These are phyloP conservation scores for Drosophila micromelanica DNA, from an alignment of 1,140 invertebrate genomes.

Conservation along the genomic window DNA sequence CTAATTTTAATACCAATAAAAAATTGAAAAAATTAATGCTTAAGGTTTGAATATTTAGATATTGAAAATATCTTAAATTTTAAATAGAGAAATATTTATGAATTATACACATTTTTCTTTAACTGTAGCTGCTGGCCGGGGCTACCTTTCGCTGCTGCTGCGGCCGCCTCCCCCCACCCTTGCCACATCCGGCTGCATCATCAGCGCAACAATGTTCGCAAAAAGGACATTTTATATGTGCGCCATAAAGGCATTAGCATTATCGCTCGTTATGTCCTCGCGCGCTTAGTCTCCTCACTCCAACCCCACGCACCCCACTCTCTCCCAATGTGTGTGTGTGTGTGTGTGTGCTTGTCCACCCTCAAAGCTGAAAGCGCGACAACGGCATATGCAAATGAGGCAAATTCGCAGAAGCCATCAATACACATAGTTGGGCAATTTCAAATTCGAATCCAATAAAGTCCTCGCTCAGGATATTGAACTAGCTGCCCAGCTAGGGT, in stretches of 20 bases:
- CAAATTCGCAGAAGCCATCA: conserved; percentile 66
- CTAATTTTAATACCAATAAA: too few relatives aligned
- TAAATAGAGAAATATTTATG: too few relatives aligned
- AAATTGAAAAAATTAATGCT: too few relatives aligned
- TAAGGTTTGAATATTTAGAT: too few relatives aligned
- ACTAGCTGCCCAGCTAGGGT: conserved; percentile 42
- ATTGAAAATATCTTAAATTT: too few relatives aligned
- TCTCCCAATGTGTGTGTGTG: not conserved
- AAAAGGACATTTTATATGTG: conserved; percentile 80
- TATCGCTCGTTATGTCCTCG: conserved; percentile 82
- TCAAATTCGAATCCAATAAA: conserved; percentile 76
- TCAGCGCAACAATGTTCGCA: conserved; percentile 75
- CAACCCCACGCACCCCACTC: not conserved
- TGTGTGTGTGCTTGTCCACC: conserved; percentile 45
- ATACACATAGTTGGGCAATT: conserved; percentile 57
- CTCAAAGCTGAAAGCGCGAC: conserved; percentile 35
- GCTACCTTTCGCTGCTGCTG: conserved; percentile 26
- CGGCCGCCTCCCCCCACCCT: not conserved
- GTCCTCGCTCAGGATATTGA: conserved; percentile 32
- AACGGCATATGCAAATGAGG: conserved; percentile 78
- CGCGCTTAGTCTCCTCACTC: not conserved
- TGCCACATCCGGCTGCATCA: conserved; percentile 36
- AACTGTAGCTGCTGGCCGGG: conserved; percentile 1
- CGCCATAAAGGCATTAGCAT: conserved; percentile 83
- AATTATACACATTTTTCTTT: not conserved